Conservation (phyloP, 1,140 invertebrate genomes). For the Philopotamus ludificatus region DNA sequence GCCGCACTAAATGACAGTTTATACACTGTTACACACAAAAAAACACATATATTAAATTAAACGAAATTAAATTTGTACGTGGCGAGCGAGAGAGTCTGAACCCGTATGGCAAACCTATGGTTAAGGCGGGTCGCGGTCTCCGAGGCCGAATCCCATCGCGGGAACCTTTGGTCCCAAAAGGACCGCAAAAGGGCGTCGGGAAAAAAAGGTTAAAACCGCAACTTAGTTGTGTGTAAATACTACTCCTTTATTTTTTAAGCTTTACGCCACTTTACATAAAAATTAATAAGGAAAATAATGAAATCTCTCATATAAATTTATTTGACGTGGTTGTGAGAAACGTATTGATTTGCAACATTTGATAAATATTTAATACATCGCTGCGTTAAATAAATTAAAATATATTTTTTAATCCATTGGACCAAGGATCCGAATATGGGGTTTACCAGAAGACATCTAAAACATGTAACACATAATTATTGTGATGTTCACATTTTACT, state of each 20-base stretch:
- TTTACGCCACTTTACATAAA: background rate
- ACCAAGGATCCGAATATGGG: background rate
- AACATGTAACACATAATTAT: slow-evolving; percentile 21
- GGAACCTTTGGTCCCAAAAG: slow-evolving; percentile 10
- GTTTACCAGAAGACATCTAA: slow-evolving; percentile 13
- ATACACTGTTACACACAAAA: slow-evolving; percentile 1
- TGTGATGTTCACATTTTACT: slow-evolving; percentile 21
- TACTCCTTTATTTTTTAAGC: background rate
- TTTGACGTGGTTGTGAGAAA: no score
- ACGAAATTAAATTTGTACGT: slow-evolving; percentile 20
- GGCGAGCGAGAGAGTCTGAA: background rate
- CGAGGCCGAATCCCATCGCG: background rate
- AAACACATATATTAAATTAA: slow-evolving; percentile 14
- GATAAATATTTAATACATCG: no score
- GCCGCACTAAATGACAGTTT: slow-evolving; percentile 18
- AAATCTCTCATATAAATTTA: no score
- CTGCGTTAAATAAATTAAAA: no score
- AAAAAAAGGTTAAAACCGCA: slow-evolving; percentile 23
- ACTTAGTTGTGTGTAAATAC: slow-evolving; percentile 20
- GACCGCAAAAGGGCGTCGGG: background rate
- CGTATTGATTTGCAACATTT: no score
- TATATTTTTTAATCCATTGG: background rate
- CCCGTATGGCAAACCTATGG: slow-evolving; percentile 22
- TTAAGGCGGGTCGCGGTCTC: slow-evolving; percentile 35
- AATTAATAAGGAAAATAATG: no score